Evolutionary conservation across 2,797 vertebrate species (phyloP).

Genomic region (Chiroxiphia lanceolata): DNA sequence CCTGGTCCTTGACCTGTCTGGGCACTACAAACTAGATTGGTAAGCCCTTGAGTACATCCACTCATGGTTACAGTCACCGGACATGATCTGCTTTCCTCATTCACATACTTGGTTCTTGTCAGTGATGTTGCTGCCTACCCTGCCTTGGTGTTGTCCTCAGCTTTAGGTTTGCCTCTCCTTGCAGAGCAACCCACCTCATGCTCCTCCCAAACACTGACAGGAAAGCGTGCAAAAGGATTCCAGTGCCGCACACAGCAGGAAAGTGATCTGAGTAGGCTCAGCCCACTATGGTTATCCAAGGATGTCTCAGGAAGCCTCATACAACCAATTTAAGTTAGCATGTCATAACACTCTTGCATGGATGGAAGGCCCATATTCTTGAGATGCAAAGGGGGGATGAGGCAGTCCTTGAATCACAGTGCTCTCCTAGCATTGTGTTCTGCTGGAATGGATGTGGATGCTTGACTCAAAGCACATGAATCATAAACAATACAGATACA

Average conservation of each 20-base stretch:
- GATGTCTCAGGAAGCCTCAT: not conserved
- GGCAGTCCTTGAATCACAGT: not conserved
- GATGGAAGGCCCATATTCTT: not conserved
- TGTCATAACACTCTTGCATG: not conserved
- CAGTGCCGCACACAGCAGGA: not conserved
- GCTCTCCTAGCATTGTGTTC: not conserved
- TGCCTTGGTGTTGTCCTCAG: not conserved
- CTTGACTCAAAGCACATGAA: not conserved
- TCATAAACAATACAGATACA: not conserved
- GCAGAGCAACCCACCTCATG: not conserved
- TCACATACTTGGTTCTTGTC: not conserved
- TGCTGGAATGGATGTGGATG: not conserved
- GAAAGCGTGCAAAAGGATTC: not conserved
- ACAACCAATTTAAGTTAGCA: not conserved
- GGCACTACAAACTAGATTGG: not conserved
- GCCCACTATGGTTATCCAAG: not conserved
- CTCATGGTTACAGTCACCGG: not conserved
- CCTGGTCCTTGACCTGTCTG: not conserved
- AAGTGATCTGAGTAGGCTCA: not conserved
- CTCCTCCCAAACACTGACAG: not conserved
- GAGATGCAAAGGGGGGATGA: not conserved
- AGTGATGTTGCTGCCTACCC: not conserved
- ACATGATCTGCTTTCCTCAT: not conserved
- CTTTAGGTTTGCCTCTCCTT: not conserved
- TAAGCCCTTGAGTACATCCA: not conserved